Percentiles rank a stretch among this genome's conserved stretches.
Evolutionary conservation across 2,888 invertebrate genomes (phyloP).

Genomic region (Tillus elongatus): DNA sequence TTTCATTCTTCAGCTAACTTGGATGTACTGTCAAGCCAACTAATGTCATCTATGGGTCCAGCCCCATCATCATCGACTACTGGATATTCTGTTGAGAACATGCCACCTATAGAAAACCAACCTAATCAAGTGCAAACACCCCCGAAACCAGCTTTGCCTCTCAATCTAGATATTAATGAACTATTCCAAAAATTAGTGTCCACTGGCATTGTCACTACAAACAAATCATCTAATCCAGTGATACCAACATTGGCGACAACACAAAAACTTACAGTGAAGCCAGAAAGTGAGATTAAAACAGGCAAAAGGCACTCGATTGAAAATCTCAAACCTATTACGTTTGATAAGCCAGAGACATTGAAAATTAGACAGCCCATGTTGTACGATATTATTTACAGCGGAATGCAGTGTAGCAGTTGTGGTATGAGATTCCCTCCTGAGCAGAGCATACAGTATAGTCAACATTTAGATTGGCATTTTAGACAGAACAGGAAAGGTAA

Average conservation of each 20-base stretch:
- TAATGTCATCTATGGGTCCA: conserved; percentile 53
- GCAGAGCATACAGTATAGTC: conserved; percentile 80
- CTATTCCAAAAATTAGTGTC: conserved; percentile 78
- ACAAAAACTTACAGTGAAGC: conserved; percentile 31
- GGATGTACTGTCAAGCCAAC: conserved; percentile 58
- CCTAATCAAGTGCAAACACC: conserved; percentile 5
- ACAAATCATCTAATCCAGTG: background rate
- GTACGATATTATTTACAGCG: conserved; percentile 65
- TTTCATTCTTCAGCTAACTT: too few species aligned
- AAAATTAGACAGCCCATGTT: conserved; percentile 66
- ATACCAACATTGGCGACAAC: conserved; percentile 6
- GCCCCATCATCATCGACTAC: conserved; percentile 39
- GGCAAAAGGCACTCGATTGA: conserved; percentile 27
- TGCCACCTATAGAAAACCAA: conserved; percentile 18
- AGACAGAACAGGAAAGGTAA: conserved; percentile 83
- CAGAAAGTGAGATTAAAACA: conserved; percentile 11
- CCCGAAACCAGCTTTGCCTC: conserved; percentile 16
- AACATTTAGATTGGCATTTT: conserved; percentile 99
- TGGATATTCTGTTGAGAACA: conserved; percentile 47
- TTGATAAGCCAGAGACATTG: conserved; percentile 61
- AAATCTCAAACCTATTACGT: conserved; percentile 53
- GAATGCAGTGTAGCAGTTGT: conserved; percentile 95
- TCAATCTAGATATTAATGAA: conserved; percentile 63
- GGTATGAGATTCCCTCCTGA: conserved; percentile 89
- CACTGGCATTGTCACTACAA: conserved; percentile 62